Evolutionary conservation across 2,113 vertebrate species (phyloP).

Genomic region (Callaeas wilsoni): DNA sequence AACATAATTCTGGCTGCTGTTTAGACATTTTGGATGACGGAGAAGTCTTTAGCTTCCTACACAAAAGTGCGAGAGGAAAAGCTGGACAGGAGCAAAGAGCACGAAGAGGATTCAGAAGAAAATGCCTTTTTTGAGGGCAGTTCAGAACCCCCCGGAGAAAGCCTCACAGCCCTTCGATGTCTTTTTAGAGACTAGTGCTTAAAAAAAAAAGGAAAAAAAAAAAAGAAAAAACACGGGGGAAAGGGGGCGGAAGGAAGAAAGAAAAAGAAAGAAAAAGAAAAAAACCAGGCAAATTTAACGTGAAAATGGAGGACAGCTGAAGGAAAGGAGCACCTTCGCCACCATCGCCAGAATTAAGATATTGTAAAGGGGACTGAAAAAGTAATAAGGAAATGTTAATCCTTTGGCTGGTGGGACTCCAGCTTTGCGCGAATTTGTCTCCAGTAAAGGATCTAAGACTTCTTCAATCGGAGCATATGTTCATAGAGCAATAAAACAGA

Average conservation of each 20-base stretch:
- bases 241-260: too few species aligned
- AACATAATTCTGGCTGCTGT: neutral
- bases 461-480: conserved; percentile 94
- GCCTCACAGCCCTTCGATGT: neutral
- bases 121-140: neutral
- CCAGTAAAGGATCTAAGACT: conserved; percentile 85
- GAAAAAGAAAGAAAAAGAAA: too few species aligned
- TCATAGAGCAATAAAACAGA: conserved; percentile 99
- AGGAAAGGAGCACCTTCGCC: neutral
- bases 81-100: neutral
- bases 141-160: neutral
- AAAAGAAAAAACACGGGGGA: too few species aligned
- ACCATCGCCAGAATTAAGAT: neutral
- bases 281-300: neutral
- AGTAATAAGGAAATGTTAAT: conserved; percentile 68
- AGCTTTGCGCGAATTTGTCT: conserved; percentile 80
- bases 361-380: neutral
- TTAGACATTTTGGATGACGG: conserved; percentile 18
- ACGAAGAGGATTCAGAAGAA: neutral
- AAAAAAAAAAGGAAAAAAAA: neutral
- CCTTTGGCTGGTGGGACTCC: conserved; percentile 70
- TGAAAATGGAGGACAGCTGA: neutral
- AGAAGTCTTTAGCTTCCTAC: neutral
- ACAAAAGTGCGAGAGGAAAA: neutral
- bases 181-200: neutral